These are phyloP conservation scores for Pseudeuparius sepicola DNA, from an alignment of 2,888 invertebrate genomes.

Conservation along the genomic window DNA sequence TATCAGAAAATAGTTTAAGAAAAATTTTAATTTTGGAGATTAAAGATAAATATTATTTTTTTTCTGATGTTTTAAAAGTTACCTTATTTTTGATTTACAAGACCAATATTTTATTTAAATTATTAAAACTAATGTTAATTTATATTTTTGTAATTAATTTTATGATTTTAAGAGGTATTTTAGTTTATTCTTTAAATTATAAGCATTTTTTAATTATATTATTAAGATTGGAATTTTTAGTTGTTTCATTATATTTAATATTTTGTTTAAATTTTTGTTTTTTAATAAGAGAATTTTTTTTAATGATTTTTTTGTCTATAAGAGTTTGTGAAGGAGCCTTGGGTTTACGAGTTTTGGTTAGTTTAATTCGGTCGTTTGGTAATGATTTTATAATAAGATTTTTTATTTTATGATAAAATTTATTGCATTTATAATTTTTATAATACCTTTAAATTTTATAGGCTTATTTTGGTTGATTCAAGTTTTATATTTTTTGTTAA, in stretches of 20 bases:
- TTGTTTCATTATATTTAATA: slow-evolving; percentile 48
- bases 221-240: slow-evolving; percentile 52
- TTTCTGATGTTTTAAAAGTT: slow-evolving; percentile 51
- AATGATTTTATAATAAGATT: slow-evolving; percentile 54
- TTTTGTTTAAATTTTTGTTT: too few species aligned
- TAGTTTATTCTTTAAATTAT: slow-evolving; percentile 46
- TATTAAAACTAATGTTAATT: slow-evolving; percentile 53
- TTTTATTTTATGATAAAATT: slow-evolving; percentile 50
- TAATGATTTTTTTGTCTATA: slow-evolving; percentile 51
- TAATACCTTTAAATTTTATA: slow-evolving; percentile 44
- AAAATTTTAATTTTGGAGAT: slow-evolving; percentile 64
- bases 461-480: slow-evolving; percentile 46
- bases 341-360: slow-evolving; percentile 52
- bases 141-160: too few species aligned
- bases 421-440: slow-evolving; percentile 41
- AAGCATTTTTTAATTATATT: slow-evolving; percentile 51
- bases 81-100: slow-evolving; percentile 56
- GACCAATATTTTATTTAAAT: slow-evolving; percentile 43
- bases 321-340: slow-evolving; percentile 56
- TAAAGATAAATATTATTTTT: slow-evolving; percentile 48
- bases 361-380: slow-evolving; percentile 51
- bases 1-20: slow-evolving; percentile 52
- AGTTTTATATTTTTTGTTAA: slow-evolving; percentile 42
- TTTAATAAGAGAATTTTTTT: too few species aligned
- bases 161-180: slow-evolving; percentile 43